Evolutionary conservation across 2,113 vertebrate species (phyloP).

Genomic region (Ancistrus triradiatus): DNA sequence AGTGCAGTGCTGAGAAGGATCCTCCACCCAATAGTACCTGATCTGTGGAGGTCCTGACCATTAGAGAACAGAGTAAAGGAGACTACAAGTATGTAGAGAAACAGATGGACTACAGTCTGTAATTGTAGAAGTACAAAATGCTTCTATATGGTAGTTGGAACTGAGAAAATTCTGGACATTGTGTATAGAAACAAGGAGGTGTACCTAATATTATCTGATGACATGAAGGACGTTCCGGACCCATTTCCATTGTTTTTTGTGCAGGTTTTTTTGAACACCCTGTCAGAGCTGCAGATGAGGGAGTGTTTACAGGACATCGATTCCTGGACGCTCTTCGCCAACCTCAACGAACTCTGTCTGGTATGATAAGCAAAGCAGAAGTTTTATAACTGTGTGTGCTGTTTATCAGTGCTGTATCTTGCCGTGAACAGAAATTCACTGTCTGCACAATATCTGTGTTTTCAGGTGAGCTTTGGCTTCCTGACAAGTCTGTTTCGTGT

Average conservation of each 20-base stretch:
- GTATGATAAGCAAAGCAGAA: slow-evolving; percentile 56
- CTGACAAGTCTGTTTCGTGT: slow-evolving; percentile 70
- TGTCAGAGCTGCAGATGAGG: slow-evolving; percentile 73
- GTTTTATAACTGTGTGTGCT: neutral
- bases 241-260: slow-evolving; percentile 38
- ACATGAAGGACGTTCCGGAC: neutral
- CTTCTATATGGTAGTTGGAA: no score
- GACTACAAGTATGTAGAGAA: no score
- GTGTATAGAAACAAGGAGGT: no score
- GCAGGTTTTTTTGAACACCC: slow-evolving; percentile 81
- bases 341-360: slow-evolving; percentile 85
- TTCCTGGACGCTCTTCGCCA: slow-evolving; percentile 80
- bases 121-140: no score
- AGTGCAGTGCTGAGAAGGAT: no score
- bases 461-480: slow-evolving; percentile 81
- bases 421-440: neutral
- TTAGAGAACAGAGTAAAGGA: no score
- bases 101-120: no score
- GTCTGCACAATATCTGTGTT: neutral
- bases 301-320: slow-evolving; percentile 80
- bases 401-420: neutral
- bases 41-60: no score
- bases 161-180: no score
- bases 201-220: no score
- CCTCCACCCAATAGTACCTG: no score